Conservation (phyloP, 2,797 vertebrate genomes). For the Mormyrus proboscirostris region DNA sequence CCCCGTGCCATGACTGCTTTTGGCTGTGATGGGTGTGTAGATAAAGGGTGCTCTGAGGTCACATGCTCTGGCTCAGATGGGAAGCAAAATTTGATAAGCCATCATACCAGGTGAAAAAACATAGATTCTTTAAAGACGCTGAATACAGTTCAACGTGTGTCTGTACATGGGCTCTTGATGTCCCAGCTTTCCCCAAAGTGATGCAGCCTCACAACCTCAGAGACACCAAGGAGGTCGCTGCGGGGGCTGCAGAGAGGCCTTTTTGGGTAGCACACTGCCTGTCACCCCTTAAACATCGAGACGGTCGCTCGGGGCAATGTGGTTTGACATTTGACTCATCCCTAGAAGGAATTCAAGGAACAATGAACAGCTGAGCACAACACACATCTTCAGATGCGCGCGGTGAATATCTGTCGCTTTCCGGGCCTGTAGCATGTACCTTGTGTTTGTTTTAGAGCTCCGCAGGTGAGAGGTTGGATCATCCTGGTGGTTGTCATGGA, state of each 20-base stretch:
- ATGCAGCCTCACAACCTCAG: neutral
- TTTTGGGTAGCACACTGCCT: neutral
- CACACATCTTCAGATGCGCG: neutral
- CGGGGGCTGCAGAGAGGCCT: neutral
- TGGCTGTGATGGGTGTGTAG: constrained; percentile 33
- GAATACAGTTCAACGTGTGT: neutral
- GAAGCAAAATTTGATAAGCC: neutral
- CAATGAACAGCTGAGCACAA: neutral
- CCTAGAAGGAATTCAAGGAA: neutral
- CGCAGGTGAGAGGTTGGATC: constrained; percentile 31
- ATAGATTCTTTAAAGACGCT: neutral
- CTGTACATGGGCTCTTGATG: neutral
- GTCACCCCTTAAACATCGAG: neutral
- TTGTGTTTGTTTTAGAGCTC: neutral
- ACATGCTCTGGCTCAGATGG: neutral
- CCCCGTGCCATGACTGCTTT: constrained; percentile 47
- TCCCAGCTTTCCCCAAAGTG: neutral
- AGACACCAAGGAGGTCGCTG: neutral
- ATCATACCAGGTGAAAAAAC: neutral
- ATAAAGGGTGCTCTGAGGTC: neutral
- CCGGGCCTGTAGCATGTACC: neutral
- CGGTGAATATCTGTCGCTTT: neutral
- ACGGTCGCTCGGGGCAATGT: neutral
- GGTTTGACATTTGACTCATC: neutral
- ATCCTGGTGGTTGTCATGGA: constrained; percentile 43